Base-by-base conservation (phyloP, 2,888 invertebrate genomes). In the Ceraclea dissimilis region DNA sequence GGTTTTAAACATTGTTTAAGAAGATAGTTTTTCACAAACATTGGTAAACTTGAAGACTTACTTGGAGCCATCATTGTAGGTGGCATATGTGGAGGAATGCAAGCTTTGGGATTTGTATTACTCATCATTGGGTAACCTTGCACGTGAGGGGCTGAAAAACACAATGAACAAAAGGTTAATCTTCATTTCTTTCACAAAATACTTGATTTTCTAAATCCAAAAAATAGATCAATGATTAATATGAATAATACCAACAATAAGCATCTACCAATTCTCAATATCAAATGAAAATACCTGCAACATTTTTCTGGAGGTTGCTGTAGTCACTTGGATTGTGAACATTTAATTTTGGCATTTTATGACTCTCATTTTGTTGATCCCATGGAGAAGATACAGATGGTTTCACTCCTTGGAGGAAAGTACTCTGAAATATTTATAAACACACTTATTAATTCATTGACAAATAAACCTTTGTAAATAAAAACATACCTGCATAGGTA, bases 371-470 rank as follows among this genome's bases (percentile, higher is more conserved):
- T 51, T 83, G 82, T 1, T 73, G 80, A 66, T 83, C 83, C 74
- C 79, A 79, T 1, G 81, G 83, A 53, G 78, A 76, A 13, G 82
- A 81, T 1, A 81, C 80, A 51, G 79, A 78, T 13, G 86, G 71
- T 66, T 87, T 87, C 0, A 81, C 64, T 0, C 83, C 83, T 60
- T 82, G 82, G 2, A 68, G 68, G 26, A 71, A 19, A 13, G 22
- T 17, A 47, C 2, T 6, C 47, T 47, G 20, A 39, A 39, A 39
- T 13, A n/a, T 39, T 39, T 4, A 39, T 31, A 31, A 8, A 31
- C 6, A n/a, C n/a, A n/a, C n/a, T n/a, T n/a, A n/a, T n/a, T n/a
- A n/a, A n/a, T n/a, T n/a, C n/a, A n/a, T n/a, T n/a, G n/a, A n/a
- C n/a, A n/a, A n/a, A n/a, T n/a, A n/a, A n/a, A n/a, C n/a, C n/a